These are phyloP conservation scores for Turnix velox DNA, from an alignment of 2,113 vertebrate genomes.

Conservation along the genomic window DNA sequence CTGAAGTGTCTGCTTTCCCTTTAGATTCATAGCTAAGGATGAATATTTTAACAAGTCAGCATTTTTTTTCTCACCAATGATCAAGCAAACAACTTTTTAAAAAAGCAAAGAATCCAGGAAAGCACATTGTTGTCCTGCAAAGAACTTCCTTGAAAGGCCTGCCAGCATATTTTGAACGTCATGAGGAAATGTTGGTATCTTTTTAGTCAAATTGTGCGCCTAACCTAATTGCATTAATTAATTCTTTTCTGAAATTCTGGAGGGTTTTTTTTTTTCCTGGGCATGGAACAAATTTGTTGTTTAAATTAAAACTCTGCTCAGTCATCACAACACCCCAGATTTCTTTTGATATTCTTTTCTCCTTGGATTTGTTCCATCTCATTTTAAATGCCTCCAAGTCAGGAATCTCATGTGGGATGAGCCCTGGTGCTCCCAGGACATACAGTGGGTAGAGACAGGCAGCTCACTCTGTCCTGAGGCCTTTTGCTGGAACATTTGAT, in stretches of 20 bases:
- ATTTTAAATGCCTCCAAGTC: neutral
- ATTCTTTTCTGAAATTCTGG: neutral
- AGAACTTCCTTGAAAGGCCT: neutral
- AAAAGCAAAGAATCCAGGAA: neutral
- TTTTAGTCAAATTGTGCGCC: neutral
- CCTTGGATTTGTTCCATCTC: neutral
- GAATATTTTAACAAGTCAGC: slow-evolving; percentile 6
- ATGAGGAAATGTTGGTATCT: neutral
- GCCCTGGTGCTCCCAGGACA: neutral
- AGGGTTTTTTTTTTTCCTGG: neutral
- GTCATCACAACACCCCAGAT: neutral
- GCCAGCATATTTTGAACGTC: neutral
- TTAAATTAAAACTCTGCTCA: neutral
- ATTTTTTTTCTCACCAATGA: neutral
- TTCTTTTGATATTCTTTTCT: neutral
- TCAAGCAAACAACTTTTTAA: neutral
- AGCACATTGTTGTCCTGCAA: neutral
- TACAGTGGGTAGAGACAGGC: neutral
- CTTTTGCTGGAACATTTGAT: accelerated
- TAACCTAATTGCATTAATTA: neutral
- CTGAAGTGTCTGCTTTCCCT: slow-evolving; percentile 81
- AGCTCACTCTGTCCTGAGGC: neutral
- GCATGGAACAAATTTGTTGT: neutral
- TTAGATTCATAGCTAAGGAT: slow-evolving; percentile 78
- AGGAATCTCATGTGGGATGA: neutral